Base-by-base conservation (phyloP, 2,113 vertebrate genomes). In the Hippocampus guttulatus region DNA sequence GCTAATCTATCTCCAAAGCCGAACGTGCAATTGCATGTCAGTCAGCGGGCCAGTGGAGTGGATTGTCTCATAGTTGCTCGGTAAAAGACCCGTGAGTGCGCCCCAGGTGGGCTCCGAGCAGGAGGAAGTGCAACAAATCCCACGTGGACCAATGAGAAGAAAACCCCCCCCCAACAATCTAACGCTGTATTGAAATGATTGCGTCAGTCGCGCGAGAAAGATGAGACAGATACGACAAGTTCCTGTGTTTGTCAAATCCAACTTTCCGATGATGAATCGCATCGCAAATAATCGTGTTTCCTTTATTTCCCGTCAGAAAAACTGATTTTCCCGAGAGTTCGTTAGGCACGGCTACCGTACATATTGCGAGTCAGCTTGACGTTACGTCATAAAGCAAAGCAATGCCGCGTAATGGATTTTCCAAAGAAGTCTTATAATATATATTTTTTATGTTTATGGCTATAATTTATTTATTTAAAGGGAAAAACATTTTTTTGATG, bases 11-110 rank as follows among this genome's bases (percentile, higher is more conserved):
- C 27, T 63, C 43, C 6, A 71, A 67, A 72, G 79, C 54, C 78
- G 18, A 71, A 65, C 23, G 8, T 23, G 49, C 72, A 71, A 64
- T 68, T 74, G 74, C 72, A 67, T 33, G 81, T 81, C 81, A 80
- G 55, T 85, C 78, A 81, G 54, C 71, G 64, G 77, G 72, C 61
- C 72, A 69, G 75, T 67, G 60, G 55, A 63, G 62, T 0, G 63
- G 27, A 74, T 70, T 64, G 66, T 41, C 69, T 70, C 66, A 47
- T 73, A 68, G 41, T 41, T 51, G 38, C 52, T 52, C 43, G 23
- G 54, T 16, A 55, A 62, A 70, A 67, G 73, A 66, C 57, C 73
- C 69, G 75, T 78, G 81, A 77, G 78, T 68, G 45, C 65, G 70
- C 66, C 80, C 30, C 69, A 8, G 72, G 49, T 47, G 75, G 73